These are phyloP conservation scores for Pleuronectes platessa DNA, from an alignment of 2,113 vertebrate genomes.

Conservation along the genomic window DNA sequence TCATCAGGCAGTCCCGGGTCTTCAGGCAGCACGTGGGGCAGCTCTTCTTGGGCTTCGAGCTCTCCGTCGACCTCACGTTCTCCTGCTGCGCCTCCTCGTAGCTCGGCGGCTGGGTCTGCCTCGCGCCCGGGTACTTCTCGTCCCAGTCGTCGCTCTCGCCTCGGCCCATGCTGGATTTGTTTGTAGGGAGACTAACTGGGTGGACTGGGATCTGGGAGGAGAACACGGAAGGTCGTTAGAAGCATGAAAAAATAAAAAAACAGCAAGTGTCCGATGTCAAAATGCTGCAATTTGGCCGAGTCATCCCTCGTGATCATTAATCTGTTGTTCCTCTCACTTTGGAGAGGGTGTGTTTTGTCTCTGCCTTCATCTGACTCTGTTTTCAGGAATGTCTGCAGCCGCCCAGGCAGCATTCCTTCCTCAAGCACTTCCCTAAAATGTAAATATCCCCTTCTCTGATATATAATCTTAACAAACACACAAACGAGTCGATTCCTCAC, in stretches of 20 bases:
- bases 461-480: background rate
- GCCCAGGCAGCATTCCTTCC: slow-evolving; percentile 32
- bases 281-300: background rate
- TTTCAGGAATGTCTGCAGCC: slow-evolving; percentile 15
- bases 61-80: background rate
- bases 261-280: background rate
- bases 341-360: background rate
- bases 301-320: background rate
- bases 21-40: slow-evolving; percentile 76
- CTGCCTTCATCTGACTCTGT: background rate
- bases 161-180: slow-evolving; percentile 50
- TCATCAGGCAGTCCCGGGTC: slow-evolving; percentile 80
- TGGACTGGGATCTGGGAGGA: slow-evolving; percentile 22
- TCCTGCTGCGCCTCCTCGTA: background rate
- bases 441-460: background rate
- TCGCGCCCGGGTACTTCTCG: slow-evolving; percentile 22
- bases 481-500: background rate
- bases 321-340: background rate
- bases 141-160: slow-evolving; percentile 57
- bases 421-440: background rate
- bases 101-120: slow-evolving; percentile 49
- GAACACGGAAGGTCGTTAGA: background rate
- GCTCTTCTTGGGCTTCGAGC: background rate
- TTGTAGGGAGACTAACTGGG: background rate
- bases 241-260: background rate